Evolutionary conservation across 2,113 vertebrate genomes (phyloP), one percentile per base, ranked within the genome.

Genomic region (Sarotherodon lohbergeri): DNA sequence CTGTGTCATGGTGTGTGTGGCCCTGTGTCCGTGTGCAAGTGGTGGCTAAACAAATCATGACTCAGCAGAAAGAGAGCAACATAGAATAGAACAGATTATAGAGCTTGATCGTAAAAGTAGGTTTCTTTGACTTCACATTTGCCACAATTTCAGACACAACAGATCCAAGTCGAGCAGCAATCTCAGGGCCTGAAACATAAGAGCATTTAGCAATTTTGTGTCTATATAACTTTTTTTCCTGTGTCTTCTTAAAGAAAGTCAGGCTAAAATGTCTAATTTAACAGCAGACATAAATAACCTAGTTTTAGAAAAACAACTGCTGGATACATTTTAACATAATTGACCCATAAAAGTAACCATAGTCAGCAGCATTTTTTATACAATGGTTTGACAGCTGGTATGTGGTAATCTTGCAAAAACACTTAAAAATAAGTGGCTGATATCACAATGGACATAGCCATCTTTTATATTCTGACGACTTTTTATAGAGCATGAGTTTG

Each of bases 1-100:
- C 95, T 93, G 93, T 95, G 93, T 95, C 95, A 95, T 93, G 95
- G 91, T 93, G 94, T 94, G 93, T 94, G 91, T 95, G 91, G 93
- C 89, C 87, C 90, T 93, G 94, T 94, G 92, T 94, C 90, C 85
- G 79, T 92, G 87, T 91, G 90, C 68, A 22, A 93, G 92, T 86
- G 88, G 89, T 90, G 90, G 88, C 89, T 91, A 83, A 83, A 87
- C 90, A 84, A 90, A 92, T 78, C 94, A 88, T 95, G 94, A 95
- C 93, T 95, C 91, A 92, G 95, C 94, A 94, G 87, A 94, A 94
- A 90, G 34, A 46, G 48, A 85, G 81, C 86, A 56, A 83, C 63
- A 86, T 71, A 79, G 63, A 86, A 90, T 52, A 5, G 86, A 41
- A 5, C 46, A 80, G 63, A 56, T 39, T 43, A 39, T 32, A 14